Evolutionary conservation across 2,888 invertebrate genomes (phyloP), one percentile per base, ranked within the genome.

Genomic region (Phrixothrix hirtus): DNA sequence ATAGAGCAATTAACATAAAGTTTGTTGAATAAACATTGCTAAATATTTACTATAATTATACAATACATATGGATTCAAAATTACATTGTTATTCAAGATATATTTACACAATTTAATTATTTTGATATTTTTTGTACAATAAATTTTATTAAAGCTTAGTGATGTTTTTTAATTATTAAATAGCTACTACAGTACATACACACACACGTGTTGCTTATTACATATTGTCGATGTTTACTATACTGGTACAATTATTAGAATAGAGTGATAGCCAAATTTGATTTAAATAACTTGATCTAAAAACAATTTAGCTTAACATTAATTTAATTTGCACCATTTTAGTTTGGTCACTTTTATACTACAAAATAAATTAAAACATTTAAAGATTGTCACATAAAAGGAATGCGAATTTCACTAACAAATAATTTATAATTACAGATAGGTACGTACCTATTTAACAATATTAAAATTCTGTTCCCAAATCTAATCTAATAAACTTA

Each of bases 41-140:
- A 74, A 72, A 72, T 71, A 70, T 72, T 72, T 72, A 71, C 72
- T 69, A 64, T 70, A 69, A 71, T 70, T 69, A 68, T 73, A 73
- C 72, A 73, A 72, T 72, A 73, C 72, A 71, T 67, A 65, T 64
- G 58, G 60, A 58, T 61, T 59, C 63, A 66, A 68, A 68, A 63
- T 63, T 64, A 63, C 61, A 60, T 57, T 58, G 60, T 67, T 70
- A 70, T 69, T 71, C 51, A 37, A 37, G 53, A 41, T 57, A 55
- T 69, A 67, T 69, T 61, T 69, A 70, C n/a, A n/a, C 68, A 68
- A 52, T 60, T 65, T 61, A 50, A 38, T 57, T 58, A 54, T 56
- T 61, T 66, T 66, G 64, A 69, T 67, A 68, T 66, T 65, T 58
- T 60, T 57, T 57, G 50, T 44, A 51, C 48, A 35, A 54, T 62